phyloP scores from a whole-genome alignment of 1,140 invertebrate species.

The Battus philenor region DNA sequence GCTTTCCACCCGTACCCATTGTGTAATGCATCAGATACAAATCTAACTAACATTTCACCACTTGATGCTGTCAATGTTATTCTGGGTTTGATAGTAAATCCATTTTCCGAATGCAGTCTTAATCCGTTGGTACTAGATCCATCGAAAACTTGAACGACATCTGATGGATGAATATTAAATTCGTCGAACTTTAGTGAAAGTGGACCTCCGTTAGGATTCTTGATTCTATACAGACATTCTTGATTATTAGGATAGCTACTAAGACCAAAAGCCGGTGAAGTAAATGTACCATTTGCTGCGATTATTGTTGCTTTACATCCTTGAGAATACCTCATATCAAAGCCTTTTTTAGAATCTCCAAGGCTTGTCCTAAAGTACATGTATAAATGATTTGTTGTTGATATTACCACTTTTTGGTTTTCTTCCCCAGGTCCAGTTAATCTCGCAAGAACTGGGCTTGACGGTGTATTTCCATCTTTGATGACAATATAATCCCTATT shows the following conservation, averaged over 20 bases:
- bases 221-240: constrained; percentile 92
- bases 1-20: constrained; percentile 90
- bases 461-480: constrained; percentile 91
- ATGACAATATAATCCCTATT: constrained; percentile 92
- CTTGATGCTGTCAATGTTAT: constrained; percentile 94
- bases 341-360: constrained; percentile 92
- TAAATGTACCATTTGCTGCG: constrained; percentile 88
- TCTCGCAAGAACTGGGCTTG: constrained; percentile 87
- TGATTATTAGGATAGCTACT: constrained; percentile 93
- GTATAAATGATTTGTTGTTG: constrained; percentile 92
- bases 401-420: constrained; percentile 91
- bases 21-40: constrained; percentile 91
- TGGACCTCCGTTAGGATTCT: constrained; percentile 87
- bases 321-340: constrained; percentile 92
- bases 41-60: constrained; percentile 93
- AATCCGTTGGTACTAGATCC: constrained; percentile 90
- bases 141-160: constrained; percentile 93
- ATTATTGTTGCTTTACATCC: constrained; percentile 90
- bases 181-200: constrained; percentile 91
- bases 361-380: constrained; percentile 94
- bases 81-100: constrained; percentile 91
- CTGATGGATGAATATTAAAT: constrained; percentile 91
- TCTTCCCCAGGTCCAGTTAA: constrained; percentile 86
- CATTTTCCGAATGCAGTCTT: constrained; percentile 90
- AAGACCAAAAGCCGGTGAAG: constrained; percentile 90